phyloP scores from a whole-genome alignment of 2,888 invertebrate species.

The Anarsia innoxiella region DNA sequence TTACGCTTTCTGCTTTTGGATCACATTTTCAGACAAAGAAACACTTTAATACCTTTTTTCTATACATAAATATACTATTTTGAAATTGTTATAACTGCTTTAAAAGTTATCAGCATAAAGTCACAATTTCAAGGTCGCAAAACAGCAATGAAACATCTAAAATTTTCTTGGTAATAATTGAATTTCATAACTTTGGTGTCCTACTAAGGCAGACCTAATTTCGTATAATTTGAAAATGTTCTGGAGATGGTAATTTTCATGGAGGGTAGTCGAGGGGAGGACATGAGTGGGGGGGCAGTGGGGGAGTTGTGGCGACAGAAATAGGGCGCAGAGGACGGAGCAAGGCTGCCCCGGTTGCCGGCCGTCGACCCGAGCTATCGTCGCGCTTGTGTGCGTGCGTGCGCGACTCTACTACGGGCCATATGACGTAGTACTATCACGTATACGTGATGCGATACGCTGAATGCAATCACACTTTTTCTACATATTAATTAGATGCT shows the following conservation, averaged over 20 bases:
- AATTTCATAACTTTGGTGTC: neutral
- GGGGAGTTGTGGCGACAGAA: constrained; percentile 62
- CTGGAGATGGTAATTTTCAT: constrained; percentile 42
- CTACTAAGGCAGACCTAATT: constrained; percentile 19
- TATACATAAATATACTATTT: too few species aligned
- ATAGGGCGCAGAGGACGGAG: constrained; percentile 74
- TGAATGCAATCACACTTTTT: too few species aligned
- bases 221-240: constrained; percentile 31
- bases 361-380: constrained; percentile 60
- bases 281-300: constrained; percentile 29
- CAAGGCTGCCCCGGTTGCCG: constrained; percentile 73
- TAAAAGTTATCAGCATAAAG: too few species aligned
- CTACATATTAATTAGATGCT: too few species aligned
- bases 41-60: too few species aligned
- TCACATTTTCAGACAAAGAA: too few species aligned
- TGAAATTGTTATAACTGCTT: too few species aligned
- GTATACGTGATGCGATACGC: constrained; percentile 28
- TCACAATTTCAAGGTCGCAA: neutral
- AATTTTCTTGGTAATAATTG: constrained; percentile 9
- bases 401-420: constrained; percentile 37
- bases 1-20: constrained; percentile 9
- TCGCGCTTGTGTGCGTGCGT: constrained; percentile 33
- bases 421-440: constrained; percentile 26
- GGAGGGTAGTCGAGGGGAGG: constrained; percentile 37
- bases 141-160: neutral